A percentile compares a stretch with the other conserved stretches of the same genome.
Evolutionary conservation across 2,888 invertebrate genomes (phyloP).

Genomic region (Drosophila falleni): DNA sequence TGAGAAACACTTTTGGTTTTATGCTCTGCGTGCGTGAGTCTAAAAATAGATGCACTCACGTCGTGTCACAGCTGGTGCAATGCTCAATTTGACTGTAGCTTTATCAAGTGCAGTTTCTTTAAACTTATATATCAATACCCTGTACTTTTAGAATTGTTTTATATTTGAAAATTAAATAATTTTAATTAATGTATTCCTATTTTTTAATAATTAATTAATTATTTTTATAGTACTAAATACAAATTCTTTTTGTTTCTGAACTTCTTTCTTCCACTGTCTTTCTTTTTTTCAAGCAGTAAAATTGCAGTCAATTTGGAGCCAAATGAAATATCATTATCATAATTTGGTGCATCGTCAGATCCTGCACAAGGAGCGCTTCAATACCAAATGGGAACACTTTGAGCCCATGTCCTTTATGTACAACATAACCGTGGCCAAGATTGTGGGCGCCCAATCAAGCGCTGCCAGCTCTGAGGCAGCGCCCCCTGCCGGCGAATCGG

Average conservation of each 20-base stretch:
- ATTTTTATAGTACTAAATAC: too few species aligned
- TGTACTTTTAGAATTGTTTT: neutral
- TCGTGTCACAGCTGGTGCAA: conserved; percentile 27
- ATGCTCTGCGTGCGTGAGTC: conserved; percentile 22
- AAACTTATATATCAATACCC: neutral
- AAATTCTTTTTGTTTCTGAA: neutral
- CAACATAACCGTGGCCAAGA: conserved; percentile 83
- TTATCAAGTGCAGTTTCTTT: conserved; percentile 2
- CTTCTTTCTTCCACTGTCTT: neutral
- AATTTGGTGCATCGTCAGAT: conserved; percentile 83
- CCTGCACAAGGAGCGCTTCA: conserved; percentile 83
- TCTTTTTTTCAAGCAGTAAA: conserved; percentile 65
- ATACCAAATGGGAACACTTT: conserved; percentile 83
- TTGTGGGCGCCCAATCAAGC: conserved; percentile 74
- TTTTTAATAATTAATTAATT: too few species aligned
- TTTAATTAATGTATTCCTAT: too few species aligned
- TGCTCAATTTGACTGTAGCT: conserved; percentile 23
- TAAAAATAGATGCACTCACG: conserved; percentile 45
- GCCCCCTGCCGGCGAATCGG: conserved; percentile 14
- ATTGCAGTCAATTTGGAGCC: conserved; percentile 83
- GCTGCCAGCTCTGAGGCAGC: conserved; percentile 22
- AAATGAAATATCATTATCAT: conserved; percentile 83
- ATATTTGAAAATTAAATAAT: neutral
- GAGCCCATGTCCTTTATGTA: conserved; percentile 84
- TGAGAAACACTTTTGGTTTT: conserved; percentile 8